These are phyloP conservation scores for Malurus melanocephalus DNA, from an alignment of 2,113 vertebrate species.

Conservation along the genomic window DNA sequence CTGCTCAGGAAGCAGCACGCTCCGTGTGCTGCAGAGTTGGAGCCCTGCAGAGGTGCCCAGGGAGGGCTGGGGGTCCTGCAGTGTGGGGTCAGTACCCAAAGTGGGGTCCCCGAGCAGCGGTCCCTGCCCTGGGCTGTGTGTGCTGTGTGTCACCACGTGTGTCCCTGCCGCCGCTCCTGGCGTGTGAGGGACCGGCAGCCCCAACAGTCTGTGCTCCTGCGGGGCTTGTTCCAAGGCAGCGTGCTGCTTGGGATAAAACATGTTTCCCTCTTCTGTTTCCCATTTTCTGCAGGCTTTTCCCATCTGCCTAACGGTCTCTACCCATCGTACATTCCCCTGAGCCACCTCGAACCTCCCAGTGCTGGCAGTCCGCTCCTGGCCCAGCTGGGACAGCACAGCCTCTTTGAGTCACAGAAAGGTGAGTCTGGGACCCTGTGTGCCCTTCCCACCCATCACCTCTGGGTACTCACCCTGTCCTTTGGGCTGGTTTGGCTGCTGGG, in stretches of 20 bases:
- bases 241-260: neutral
- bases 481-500: neutral
- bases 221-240: neutral
- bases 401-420: constrained; percentile 95
- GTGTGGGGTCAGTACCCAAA: neutral
- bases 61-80: accelerated
- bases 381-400: constrained; percentile 87
- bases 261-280: constrained; percentile 47
- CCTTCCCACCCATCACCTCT: accelerated
- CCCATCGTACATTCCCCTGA: constrained; percentile 90
- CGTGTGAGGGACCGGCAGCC: neutral
- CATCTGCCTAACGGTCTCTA: constrained; percentile 87
- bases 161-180: neutral
- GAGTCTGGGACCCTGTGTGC: constrained; percentile 1
- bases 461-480: neutral
- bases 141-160: accelerated
- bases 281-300: constrained; percentile 78
- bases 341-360: constrained; percentile 85
- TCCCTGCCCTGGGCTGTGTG: neutral
- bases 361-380: constrained; percentile 75
- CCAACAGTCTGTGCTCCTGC: constrained; percentile 12
- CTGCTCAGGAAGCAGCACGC: neutral
- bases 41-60: accelerated
- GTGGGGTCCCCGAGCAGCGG: accelerated
- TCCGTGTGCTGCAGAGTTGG: neutral